Evolutionary conservation across 2,113 vertebrate genomes (phyloP).

Genomic region (Apteryx owenii): DNA sequence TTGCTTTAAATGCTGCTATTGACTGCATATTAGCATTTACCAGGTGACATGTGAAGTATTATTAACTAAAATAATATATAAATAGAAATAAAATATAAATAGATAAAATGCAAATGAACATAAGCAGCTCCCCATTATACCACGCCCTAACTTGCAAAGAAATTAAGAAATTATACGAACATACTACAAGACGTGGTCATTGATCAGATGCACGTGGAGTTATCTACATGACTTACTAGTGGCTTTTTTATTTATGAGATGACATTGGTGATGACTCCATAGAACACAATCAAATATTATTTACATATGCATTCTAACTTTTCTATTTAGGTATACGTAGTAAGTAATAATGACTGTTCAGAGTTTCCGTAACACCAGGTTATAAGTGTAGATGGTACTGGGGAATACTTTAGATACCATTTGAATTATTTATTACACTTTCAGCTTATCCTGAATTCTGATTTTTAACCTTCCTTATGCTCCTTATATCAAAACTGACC

Average conservation of each 20-base stretch:
- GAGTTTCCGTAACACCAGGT: background rate
- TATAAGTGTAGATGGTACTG: background rate
- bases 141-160: background rate
- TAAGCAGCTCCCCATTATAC: background rate
- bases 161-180: background rate
- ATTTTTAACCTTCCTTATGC: background rate
- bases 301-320: background rate
- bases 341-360: background rate
- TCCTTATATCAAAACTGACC: background rate
- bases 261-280: background rate
- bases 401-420: background rate
- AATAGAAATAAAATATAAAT: background rate
- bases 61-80: background rate
- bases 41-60: background rate
- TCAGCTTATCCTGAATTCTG: background rate
- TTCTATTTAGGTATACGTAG: no score
- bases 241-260: background rate
- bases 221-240: background rate
- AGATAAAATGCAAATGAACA: accelerated
- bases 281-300: background rate
- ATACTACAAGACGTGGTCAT: background rate
- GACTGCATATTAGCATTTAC: background rate
- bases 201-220: background rate
- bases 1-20: background rate
- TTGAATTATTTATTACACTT: background rate